phyloP scores from a whole-genome alignment of 2,113 vertebrate species.

The Muntiacus muntjak region DNA sequence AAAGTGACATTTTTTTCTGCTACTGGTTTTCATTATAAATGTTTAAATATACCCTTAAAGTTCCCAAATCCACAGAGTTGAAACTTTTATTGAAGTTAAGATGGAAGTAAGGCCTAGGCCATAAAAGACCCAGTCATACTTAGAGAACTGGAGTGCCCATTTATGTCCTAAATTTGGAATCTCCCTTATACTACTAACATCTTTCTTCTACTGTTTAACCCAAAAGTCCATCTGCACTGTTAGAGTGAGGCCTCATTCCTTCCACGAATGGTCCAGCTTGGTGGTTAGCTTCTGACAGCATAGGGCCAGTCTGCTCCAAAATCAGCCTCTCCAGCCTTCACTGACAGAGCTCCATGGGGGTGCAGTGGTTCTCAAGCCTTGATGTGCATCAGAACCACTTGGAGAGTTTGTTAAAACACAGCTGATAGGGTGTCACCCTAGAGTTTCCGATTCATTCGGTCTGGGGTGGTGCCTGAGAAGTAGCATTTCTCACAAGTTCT shows the following conservation, averaged over 20 bases:
- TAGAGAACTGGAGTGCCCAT: not conserved
- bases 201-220: not conserved
- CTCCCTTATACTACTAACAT: not conserved
- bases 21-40: not conserved
- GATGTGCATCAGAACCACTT: not conserved
- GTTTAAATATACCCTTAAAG: not conserved
- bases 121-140: not conserved
- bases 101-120: not conserved
- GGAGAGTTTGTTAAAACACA: not conserved
- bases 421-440: accelerated
- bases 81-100: not conserved
- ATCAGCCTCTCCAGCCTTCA: not conserved
- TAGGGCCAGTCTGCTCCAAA: not conserved
- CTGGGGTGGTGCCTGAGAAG: not conserved
- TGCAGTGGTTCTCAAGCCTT: not conserved
- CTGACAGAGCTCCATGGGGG: accelerated
- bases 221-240: too few relatives aligned
- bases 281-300: not conserved
- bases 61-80: not conserved
- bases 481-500: not conserved
- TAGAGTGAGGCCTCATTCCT: not conserved
- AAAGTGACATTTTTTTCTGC: not conserved
- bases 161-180: not conserved
- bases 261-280: not conserved
- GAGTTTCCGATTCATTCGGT: not conserved